Evolutionary conservation across 2,888 invertebrate species (phyloP), one percentile per base, ranked within the genome.

Genomic region (Sminthurinus aureus): DNA sequence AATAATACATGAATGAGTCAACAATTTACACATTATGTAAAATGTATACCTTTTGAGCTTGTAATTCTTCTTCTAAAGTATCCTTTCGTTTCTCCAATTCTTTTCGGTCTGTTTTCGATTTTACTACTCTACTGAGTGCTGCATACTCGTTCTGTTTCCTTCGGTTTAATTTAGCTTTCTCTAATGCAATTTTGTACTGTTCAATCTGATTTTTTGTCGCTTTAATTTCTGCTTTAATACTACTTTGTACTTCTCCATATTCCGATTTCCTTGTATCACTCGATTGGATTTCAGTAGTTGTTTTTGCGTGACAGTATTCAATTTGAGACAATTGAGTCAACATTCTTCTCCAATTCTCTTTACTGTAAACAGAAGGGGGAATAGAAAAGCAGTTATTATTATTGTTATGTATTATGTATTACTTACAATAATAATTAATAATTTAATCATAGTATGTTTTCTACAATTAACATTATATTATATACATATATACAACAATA

Each of bases 131-230:
- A 0, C 98, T 98, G 69, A 98, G 90, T 15, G 97, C 94, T 91
- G 98, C 97, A 91, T 98, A 98, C 90, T 98, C 97, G 91, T 95
- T 94, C 89, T 96, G 93, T 90, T 98, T 96, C 90, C 96, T 96
- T n/a, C 98, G 78, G 71, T 85, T 85, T 26, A 87, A 87, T 8
- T 85, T 87, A 0, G 87, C 88, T 13, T 88, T 84, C 20, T 86
- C 87, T 13, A 88, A 51, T 90, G 86, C 89, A 89, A 88, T 86
- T 85, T 98, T 97, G 84, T 95, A 96, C 84, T 93, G 93, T 85
- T 95, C 94, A 88, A 98, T 97, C 87, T 95, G 94, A 18, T 92
- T 91, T 90, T 95, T 95, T 0, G 96, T 96, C 79, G 94, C 92
- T 88, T 94, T 94, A 88, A 97, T 97, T 86, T 94, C 94, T 0